These are phyloP conservation scores for Apamea crenata DNA, from an alignment of 2,888 invertebrate genomes.

Conservation along the genomic window DNA sequence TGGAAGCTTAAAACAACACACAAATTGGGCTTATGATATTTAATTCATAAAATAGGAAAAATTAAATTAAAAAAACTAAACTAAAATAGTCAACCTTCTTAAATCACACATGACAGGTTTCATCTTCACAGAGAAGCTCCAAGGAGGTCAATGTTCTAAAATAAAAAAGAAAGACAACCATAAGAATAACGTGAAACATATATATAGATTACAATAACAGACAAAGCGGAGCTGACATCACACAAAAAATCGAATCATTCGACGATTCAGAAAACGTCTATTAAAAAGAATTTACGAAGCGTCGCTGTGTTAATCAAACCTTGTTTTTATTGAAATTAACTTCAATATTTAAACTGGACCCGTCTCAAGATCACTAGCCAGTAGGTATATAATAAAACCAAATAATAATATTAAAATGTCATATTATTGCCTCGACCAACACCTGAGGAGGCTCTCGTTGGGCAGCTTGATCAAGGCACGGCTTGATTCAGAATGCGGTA, in stretches of 20 bases:
- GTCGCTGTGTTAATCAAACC: slow-evolving; percentile 34
- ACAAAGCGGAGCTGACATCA: slow-evolving; percentile 65
- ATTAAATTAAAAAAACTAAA: slow-evolving; percentile 1
- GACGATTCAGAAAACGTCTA: slow-evolving; percentile 9
- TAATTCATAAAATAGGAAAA: not conserved
- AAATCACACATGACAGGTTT: slow-evolving; percentile 23
- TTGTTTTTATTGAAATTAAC: slow-evolving; percentile 42
- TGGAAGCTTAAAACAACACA: slow-evolving; percentile 32
- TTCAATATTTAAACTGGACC: slow-evolving; percentile 30
- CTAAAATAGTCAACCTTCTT: slow-evolving; percentile 5
- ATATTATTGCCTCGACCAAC: too few species aligned
- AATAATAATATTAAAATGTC: too few species aligned
- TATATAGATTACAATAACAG: slow-evolving; percentile 37
- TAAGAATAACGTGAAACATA: slow-evolving; percentile 48
- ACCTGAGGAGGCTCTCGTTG: too few species aligned
- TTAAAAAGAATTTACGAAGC: slow-evolving; percentile 21
- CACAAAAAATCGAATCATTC: slow-evolving; percentile 55
- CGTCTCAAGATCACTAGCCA: slow-evolving; percentile 44
- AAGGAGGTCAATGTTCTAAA: slow-evolving; percentile 63
- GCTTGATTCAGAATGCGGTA: too few species aligned
- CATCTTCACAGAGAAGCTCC: slow-evolving; percentile 19
- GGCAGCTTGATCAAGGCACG: too few species aligned
- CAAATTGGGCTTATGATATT: not conserved
- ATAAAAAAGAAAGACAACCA: slow-evolving; percentile 52
- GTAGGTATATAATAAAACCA: too few species aligned